Percentiles rank a stretch among this genome's conserved stretches.
Conservation (phyloP, 1,140 invertebrate species). For the Zaprionus lachaisei region DNA sequence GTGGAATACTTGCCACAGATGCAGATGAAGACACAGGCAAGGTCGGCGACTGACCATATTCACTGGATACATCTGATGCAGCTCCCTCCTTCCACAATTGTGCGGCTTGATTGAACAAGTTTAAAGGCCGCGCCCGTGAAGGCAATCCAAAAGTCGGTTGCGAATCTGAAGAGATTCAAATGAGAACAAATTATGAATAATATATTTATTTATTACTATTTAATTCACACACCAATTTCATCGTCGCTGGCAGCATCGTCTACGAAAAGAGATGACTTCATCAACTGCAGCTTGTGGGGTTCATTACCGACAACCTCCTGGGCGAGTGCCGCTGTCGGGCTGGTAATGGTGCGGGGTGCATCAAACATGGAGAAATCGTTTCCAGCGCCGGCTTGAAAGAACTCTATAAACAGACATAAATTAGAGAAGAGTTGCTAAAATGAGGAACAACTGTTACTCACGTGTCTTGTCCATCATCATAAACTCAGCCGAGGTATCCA, state of each 20-base stretch:
- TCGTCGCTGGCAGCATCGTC: constrained; percentile 62
- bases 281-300: constrained; percentile 90
- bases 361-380: constrained; percentile 73
- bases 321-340: constrained; percentile 87
- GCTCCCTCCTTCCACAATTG: constrained; percentile 53
- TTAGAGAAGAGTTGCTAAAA: not conserved
- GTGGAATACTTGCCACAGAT: constrained; percentile 65
- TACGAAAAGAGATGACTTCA: constrained; percentile 91
- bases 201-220: not conserved
- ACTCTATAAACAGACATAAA: constrained; percentile 45
- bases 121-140: constrained; percentile 1
- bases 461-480: constrained; percentile 76
- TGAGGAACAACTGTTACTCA: constrained; percentile 22
- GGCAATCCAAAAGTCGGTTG: not conserved
- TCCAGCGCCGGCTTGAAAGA: constrained; percentile 65
- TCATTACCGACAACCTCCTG: constrained; percentile 86
- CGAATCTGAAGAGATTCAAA: constrained; percentile 6
- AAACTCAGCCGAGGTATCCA: constrained; percentile 75
- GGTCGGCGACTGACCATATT: constrained; percentile 58
- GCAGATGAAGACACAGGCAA: constrained; percentile 62
- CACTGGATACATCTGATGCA: constrained; percentile 68
- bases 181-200: not conserved
- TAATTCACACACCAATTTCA: constrained; percentile 29
- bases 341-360: constrained; percentile 58
- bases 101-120: constrained; percentile 23